Evolutionary conservation across 2,113 vertebrate genomes (phyloP).

Genomic region (Asarcornis scutulata): DNA sequence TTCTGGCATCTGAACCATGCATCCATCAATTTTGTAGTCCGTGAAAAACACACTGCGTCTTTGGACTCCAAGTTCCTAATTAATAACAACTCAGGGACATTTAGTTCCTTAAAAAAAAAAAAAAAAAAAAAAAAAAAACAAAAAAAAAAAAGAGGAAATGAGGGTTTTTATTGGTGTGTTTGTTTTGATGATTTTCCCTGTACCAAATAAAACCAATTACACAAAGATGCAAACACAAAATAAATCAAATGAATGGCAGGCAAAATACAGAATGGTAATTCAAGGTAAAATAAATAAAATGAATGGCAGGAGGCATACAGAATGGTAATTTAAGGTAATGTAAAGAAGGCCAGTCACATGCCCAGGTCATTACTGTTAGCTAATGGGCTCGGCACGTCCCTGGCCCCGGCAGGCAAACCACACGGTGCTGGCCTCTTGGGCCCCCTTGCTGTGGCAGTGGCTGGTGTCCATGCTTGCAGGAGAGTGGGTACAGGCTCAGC

Average conservation of each 20-base stretch:
- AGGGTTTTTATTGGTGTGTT: no score
- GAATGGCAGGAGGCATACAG: not conserved
- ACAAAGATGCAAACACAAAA: rapidly evolving
- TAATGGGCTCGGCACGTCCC: not conserved
- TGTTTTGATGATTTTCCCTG: not conserved
- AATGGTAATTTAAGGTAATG: not conserved
- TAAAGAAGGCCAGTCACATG: not conserved
- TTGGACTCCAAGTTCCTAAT: not conserved
- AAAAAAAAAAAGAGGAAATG: no score
- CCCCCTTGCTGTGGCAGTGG: no score
- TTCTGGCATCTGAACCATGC: not conserved
- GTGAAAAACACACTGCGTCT: not conserved
- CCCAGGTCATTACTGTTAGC: not conserved
- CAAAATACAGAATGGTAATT: not conserved
- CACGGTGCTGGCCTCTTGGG: rapidly evolving
- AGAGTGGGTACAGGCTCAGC: not conserved
- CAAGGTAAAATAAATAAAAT: not conserved
- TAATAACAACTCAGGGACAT: not conserved
- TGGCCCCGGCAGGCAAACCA: not conserved
- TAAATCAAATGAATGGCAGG: not conserved
- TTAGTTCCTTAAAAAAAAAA: not conserved
- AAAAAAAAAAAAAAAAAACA: no score
- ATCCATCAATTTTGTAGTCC: not conserved
- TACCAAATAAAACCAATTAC: not conserved
- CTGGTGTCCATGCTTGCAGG: not conserved